A percentile compares a stretch with the other conserved stretches of the same genome.
These are phyloP conservation scores for Cetoscarus ocellatus DNA, from an alignment of 2,797 vertebrate genomes.

Conservation along the genomic window DNA sequence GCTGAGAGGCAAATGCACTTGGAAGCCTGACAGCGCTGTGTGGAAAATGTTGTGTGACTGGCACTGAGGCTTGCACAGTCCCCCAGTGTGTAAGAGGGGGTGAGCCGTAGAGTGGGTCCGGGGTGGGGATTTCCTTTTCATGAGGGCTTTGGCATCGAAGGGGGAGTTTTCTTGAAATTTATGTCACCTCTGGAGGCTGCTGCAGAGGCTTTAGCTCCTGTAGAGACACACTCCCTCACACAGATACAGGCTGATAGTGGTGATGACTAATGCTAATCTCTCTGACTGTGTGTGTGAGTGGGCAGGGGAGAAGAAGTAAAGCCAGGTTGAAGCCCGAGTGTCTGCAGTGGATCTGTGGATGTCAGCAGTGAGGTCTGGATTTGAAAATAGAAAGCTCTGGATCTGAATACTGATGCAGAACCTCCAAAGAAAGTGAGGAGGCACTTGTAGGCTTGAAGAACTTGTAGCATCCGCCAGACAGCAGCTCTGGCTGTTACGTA, in stretches of 20 bases:
- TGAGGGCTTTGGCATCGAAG: constrained; percentile 63
- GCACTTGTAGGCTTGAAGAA: constrained; percentile 47
- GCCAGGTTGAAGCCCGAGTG: constrained; percentile 24
- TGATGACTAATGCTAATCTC: constrained; percentile 42
- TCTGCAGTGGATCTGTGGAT: constrained; percentile 40
- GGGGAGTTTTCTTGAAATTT: constrained; percentile 54
- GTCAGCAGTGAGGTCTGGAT: constrained; percentile 31
- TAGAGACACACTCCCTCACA: not conserved
- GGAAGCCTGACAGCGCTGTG: constrained; percentile 68
- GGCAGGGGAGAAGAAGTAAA: constrained; percentile 30
- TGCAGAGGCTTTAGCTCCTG: constrained; percentile 4
- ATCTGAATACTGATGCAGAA: constrained; percentile 39
- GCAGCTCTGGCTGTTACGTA: constrained; percentile 66
- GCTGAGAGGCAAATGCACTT: constrained; percentile 76
- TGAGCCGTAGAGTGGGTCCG: constrained; percentile 20
- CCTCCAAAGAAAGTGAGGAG: constrained; percentile 28
- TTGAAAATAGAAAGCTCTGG: constrained; percentile 35
- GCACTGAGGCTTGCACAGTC: constrained; percentile 72
- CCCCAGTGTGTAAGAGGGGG: constrained; percentile 73
- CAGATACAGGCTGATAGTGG: constrained; percentile 2
- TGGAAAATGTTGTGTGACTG: constrained; percentile 84
- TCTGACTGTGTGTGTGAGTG: constrained; percentile 26
- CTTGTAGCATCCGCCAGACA: constrained; percentile 60
- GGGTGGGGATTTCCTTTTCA: constrained; percentile 74
- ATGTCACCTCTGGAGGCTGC: constrained; percentile 27